Percentiles rank a stretch among this genome's conserved stretches.
phyloP scores from a whole-genome alignment of 2,888 invertebrate species.

The Shargacucullia verbasci region DNA sequence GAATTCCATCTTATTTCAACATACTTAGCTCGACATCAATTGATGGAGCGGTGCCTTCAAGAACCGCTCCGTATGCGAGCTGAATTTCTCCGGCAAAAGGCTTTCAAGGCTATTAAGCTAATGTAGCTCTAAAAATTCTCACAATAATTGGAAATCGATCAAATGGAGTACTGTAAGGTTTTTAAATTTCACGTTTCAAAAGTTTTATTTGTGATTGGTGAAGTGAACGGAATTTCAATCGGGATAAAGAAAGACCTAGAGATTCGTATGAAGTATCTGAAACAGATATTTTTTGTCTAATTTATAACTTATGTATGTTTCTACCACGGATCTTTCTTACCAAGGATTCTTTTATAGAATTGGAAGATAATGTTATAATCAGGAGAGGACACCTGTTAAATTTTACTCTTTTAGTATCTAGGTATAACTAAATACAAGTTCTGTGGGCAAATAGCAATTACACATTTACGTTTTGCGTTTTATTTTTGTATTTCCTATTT shows the following conservation, averaged over 20 bases:
- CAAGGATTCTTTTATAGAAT: no score
- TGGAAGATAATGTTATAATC: no score
- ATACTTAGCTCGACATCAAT: constrained; percentile 14
- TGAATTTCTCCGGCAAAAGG: constrained; percentile 27
- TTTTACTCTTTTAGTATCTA: no score
- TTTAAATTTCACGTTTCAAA: constrained; percentile 18
- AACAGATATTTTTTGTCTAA: no score
- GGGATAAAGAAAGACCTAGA: constrained; percentile 12
- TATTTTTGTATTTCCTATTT: no score
- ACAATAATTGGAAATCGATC: constrained; percentile 36
- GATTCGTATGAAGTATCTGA: constrained; percentile 7
- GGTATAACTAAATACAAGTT: no score
- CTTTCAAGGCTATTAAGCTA: constrained; percentile 36
- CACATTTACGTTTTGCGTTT: no score
- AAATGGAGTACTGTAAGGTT: constrained; percentile 18
- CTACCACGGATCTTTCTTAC: no score
- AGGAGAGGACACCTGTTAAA: no score
- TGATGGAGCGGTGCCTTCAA: constrained; percentile 8
- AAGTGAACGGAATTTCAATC: constrained; percentile 16
- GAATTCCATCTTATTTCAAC: constrained; percentile 7
- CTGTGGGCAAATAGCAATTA: no score
- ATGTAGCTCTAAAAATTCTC: constrained; percentile 28
- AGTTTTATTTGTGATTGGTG: constrained; percentile 24
- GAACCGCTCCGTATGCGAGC: constrained; percentile 12
- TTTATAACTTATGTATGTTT: no score